Base-by-base conservation (phyloP, 2,888 invertebrate species). In the Carabus problematicus region DNA sequence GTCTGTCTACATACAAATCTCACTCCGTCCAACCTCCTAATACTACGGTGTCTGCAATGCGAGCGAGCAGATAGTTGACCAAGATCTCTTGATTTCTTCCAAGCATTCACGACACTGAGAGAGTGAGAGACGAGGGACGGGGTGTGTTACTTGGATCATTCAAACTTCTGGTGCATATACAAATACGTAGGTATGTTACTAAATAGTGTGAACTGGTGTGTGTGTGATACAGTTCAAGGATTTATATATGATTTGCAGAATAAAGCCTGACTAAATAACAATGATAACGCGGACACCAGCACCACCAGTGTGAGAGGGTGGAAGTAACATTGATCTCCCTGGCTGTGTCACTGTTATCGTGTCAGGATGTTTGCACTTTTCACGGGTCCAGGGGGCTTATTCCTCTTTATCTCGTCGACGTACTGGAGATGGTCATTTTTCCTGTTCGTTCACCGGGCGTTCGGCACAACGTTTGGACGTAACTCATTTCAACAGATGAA, bases 401-500 rank as follows among this genome's bases (percentile, higher is more conserved):
- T 9, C 52, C 60, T 60, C 60, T 66, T 59, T 67, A 67, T 67
- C 67, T 67, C 47, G 19, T n/a, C 45, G 39, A 62, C 47, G 59
- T 29, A 39, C 12, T 47, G 29, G 54, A 55, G 60, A 52, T 47
- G 67, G 67, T 67, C 67, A 67, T 67, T 67, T 60, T 67, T 67
- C 59, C 58, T 29, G 61, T 54, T 60, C 59, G 41, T 12, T 16
- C 16, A 4, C 29, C 18, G 29, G 12, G 56, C 29, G 8, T 11
- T 39, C 18, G 39, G 40, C n/a, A n/a, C 18, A 12, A 56, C 56
- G 19, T 39, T 14, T 16, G 59, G 29, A 47, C 61, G 40, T 69
- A 56, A 69, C 62, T 69, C 69, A 69, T 69, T 69, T 69, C 69
- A 54, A 69, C 70, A 70, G 64, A 71, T 71, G 69, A 71, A 72